phyloP scores from a whole-genome alignment of 2,888 invertebrate species.

The Spisula solida region DNA sequence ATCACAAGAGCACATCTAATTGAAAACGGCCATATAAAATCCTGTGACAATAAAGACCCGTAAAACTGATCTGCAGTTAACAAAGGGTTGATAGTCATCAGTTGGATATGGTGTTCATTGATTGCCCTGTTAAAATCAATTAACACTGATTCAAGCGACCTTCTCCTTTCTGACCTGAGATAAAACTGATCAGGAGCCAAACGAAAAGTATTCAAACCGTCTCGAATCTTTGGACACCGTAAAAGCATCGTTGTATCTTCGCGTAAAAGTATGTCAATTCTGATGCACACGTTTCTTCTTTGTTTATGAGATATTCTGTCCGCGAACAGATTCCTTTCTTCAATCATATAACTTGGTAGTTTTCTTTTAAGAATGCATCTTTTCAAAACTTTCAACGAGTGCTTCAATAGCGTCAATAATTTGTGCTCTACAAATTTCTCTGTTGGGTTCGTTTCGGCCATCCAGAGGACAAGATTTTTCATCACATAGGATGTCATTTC shows the following conservation, averaged over 20 bases:
- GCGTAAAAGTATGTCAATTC: neutral
- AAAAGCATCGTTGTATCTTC: conserved; percentile 7
- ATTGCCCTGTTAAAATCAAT: neutral
- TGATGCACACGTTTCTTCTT: neutral
- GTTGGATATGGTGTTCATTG: neutral
- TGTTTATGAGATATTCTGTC: neutral
- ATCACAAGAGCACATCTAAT: neutral
- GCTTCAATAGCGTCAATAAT: neutral
- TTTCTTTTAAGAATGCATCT: neutral
- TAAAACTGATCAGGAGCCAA: neutral
- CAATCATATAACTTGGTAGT: conserved; percentile 19
- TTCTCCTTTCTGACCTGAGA: neutral
- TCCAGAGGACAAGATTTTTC: conserved; percentile 30
- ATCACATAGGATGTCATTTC: conserved; percentile 15
- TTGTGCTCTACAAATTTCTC: neutral
- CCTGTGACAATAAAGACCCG: neutral
- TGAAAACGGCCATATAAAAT: neutral
- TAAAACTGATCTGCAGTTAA: neutral
- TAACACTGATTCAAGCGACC: neutral
- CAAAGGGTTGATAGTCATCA: neutral
- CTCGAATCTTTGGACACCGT: neutral
- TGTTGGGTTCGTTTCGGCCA: neutral
- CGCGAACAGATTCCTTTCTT: conserved; percentile 10
- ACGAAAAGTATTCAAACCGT: neutral
- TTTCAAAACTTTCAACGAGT: neutral